A percentile compares a stretch with the other conserved stretches of the same genome.
Evolutionary conservation across 2,797 vertebrate species (phyloP).

Genomic region (Diplodus sargus): DNA sequence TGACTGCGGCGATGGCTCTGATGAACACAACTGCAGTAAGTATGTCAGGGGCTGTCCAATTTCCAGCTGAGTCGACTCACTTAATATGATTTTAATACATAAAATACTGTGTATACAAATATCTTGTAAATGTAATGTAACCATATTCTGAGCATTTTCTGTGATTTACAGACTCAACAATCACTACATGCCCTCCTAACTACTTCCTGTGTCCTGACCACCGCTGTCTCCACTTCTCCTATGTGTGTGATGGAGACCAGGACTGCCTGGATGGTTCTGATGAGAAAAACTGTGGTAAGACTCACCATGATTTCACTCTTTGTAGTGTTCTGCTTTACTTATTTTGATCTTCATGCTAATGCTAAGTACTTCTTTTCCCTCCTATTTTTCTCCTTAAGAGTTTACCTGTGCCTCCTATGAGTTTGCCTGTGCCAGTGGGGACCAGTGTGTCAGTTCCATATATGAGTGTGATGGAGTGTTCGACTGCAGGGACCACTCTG

Average conservation of each 20-base stretch:
- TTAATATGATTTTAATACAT: not conserved
- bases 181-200: conserved; percentile 86
- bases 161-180: conserved; percentile 82
- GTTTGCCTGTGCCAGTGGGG: conserved; percentile 90
- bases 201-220: conserved; percentile 93
- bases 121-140: not conserved
- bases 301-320: not conserved
- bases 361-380: not conserved
- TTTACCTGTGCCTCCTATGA: conserved; percentile 88
- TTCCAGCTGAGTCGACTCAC: not conserved
- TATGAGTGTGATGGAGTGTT: conserved; percentile 93
- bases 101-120: not conserved
- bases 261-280: conserved; percentile 95
- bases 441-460: conserved; percentile 85
- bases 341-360: not conserved
- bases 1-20: conserved; percentile 94
- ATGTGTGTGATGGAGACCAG: conserved; percentile 92
- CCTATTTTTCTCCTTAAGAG: conserved; percentile 75
- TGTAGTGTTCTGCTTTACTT: not conserved
- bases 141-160: conserved; percentile 3
- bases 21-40: conserved; percentile 94
- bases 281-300: conserved; percentile 91
- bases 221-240: conserved; percentile 88
- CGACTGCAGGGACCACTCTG: conserved; percentile 94
- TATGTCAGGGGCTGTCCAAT: conserved; percentile 32